Evolutionary conservation across 2,113 vertebrate species (phyloP).

Genomic region (Dascyllus trimaculatus): DNA sequence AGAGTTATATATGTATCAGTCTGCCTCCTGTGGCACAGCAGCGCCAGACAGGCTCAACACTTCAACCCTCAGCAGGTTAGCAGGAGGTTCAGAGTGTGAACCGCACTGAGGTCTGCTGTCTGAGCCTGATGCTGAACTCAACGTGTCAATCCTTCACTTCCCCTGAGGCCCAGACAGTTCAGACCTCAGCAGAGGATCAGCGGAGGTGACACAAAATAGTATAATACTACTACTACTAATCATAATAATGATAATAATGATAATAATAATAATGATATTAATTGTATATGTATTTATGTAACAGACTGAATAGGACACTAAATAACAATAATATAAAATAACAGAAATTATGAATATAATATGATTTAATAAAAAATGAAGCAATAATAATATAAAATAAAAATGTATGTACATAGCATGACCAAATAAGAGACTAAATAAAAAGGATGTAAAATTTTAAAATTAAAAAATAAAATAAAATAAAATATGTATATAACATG

Average conservation of each 20-base stretch:
- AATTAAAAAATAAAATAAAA: too few species aligned
- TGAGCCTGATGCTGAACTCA: constrained; percentile 13
- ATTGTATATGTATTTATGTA: too few species aligned
- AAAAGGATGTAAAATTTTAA: too few species aligned
- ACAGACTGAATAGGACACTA: background rate
- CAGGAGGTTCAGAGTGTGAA: constrained; percentile 14
- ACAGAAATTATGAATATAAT: too few species aligned
- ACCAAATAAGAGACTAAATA: too few species aligned
- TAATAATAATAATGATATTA: too few species aligned
- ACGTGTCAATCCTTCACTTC: background rate
- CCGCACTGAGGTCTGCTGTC: constrained; percentile 13
- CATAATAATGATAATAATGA: background rate
- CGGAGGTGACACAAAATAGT: constrained; percentile 16
- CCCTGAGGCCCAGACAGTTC: background rate
- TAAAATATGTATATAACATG: too few species aligned
- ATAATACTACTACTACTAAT: constrained; percentile 24
- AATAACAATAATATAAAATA: too few species aligned
- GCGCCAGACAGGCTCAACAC: constrained; percentile 26
- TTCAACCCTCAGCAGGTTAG: constrained; percentile 5
- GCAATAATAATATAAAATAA: too few species aligned
- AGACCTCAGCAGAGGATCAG: background rate
- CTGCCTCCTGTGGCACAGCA: constrained; percentile 16
- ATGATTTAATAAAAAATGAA: too few species aligned
- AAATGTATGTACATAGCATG: too few species aligned
- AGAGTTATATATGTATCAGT: background rate